These are phyloP conservation scores for Ephialtes manifestator DNA, from an alignment of 2,888 invertebrate species.

Conservation along the genomic window DNA sequence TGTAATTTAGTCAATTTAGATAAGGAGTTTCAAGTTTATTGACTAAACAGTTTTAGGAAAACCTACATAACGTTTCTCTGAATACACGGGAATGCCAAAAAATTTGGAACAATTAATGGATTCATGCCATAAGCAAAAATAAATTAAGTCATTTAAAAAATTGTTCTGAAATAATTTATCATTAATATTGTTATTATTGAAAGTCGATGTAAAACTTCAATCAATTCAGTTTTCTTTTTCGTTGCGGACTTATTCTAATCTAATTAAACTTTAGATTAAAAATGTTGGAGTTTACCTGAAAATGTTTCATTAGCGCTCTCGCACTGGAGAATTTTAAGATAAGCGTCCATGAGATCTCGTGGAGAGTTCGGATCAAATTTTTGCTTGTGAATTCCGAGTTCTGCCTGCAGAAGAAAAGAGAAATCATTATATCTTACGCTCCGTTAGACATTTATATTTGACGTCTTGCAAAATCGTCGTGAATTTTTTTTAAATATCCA, in stretches of 20 bases:
- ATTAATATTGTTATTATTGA: background rate
- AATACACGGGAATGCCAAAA: no score
- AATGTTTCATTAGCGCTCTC: conserved; percentile 87
- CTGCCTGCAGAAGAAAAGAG: conserved; percentile 85
- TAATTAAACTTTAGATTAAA: background rate
- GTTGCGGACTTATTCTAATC: no score
- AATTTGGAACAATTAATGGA: no score
- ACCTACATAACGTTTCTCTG: no score
- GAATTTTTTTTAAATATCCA: background rate
- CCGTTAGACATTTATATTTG: background rate
- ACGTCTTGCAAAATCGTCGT: background rate
- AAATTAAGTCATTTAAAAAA: no score
- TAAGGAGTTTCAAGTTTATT: no score
- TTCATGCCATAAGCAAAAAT: no score
- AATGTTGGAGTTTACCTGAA: conserved; percentile 80
- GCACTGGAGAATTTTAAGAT: conserved; percentile 90
- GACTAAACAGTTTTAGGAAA: no score
- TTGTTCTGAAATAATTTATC: no score
- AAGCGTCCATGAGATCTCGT: conserved; percentile 94
- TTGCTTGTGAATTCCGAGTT: conserved; percentile 91
- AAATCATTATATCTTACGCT: conserved; percentile 23
- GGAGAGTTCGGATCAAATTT: conserved; percentile 89
- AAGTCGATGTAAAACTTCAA: background rate
- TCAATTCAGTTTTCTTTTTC: background rate
- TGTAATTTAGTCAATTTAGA: no score